Evolutionary conservation across 1,140 invertebrate species (phyloP).

Genomic region (Archegozetes longisetosus): DNA sequence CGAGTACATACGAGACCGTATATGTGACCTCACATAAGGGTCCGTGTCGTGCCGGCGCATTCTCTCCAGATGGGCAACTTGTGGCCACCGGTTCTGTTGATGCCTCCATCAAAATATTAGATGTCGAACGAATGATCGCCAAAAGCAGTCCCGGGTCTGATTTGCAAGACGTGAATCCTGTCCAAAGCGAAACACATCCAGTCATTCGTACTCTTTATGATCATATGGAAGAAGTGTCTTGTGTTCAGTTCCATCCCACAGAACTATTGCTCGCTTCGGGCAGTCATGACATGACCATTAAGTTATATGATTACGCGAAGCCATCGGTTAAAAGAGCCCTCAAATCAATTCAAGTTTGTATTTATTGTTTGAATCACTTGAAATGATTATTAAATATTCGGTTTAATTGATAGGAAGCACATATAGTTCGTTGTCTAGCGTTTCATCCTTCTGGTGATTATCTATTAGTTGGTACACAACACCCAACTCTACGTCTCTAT

Average conservation of each 20-base stretch:
- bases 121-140: slow-evolving; percentile 93
- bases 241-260: slow-evolving; percentile 85
- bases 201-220: slow-evolving; percentile 97
- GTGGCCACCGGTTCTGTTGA: slow-evolving; percentile 97
- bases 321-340: slow-evolving; percentile 94
- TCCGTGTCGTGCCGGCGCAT: slow-evolving; percentile 81
- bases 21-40: slow-evolving; percentile 98
- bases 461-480: slow-evolving; percentile 78
- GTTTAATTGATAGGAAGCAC: slow-evolving; percentile 44
- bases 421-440: slow-evolving; percentile 66
- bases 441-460: slow-evolving; percentile 93
- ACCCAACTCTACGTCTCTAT: slow-evolving; percentile 76
- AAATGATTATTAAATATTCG: slow-evolving; percentile 29
- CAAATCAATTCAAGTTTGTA: slow-evolving; percentile 54
- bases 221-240: slow-evolving; percentile 92
- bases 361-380: slow-evolving; percentile 22
- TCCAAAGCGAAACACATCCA: slow-evolving; percentile 70
- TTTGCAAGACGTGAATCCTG: neutral
- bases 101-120: slow-evolving; percentile 94
- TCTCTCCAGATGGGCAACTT: slow-evolving; percentile 76
- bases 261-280: slow-evolving; percentile 85
- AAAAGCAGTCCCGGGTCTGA: slow-evolving; percentile 37
- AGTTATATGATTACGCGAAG: slow-evolving; percentile 95
- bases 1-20: slow-evolving; percentile 77
- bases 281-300: slow-evolving; percentile 78